Evolutionary conservation across 2,113 vertebrate genomes (phyloP).

Genomic region (Terrapene triunguis): DNA sequence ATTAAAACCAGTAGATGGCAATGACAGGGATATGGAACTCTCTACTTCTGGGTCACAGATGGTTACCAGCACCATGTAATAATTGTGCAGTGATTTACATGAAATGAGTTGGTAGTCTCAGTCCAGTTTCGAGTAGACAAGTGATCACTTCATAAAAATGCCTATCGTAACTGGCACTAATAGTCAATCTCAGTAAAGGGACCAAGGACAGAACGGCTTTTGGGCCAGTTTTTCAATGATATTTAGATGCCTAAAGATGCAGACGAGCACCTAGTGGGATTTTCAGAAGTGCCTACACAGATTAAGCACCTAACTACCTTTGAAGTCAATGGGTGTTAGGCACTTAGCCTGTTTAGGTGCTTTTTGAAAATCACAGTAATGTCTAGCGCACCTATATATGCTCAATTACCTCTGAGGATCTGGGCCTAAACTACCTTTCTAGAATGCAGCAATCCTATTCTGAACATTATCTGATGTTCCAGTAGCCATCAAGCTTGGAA

Average conservation of each 20-base stretch:
- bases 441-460: neutral
- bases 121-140: neutral
- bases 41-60: neutral
- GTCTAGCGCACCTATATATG: neutral
- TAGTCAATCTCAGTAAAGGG: neutral
- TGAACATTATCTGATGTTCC: neutral
- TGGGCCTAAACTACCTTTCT: neutral
- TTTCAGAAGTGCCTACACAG: neutral
- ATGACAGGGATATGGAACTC: neutral
- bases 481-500: neutral
- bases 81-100: neutral
- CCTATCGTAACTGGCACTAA: neutral
- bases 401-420: neutral
- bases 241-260: neutral
- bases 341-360: neutral
- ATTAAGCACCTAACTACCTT: neutral
- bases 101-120: neutral
- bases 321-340: neutral
- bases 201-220: neutral
- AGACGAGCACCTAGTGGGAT: neutral
- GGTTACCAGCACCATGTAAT: rapidly evolving
- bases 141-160: neutral
- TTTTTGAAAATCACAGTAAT: neutral
- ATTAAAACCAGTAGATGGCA: neutral
- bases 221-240: neutral